Conservation (phyloP, 2,888 invertebrate species). For the Thereva unica region DNA sequence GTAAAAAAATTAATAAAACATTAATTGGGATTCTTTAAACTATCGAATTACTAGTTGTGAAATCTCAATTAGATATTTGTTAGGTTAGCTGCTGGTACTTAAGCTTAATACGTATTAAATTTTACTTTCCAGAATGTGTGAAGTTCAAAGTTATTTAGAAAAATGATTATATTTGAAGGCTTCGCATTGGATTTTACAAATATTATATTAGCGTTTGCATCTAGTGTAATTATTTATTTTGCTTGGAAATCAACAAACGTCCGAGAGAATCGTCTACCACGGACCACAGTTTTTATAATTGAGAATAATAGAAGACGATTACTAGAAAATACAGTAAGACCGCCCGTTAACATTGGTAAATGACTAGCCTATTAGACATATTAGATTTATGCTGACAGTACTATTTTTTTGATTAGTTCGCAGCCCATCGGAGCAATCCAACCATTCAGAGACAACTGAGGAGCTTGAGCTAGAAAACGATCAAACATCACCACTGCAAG, state of each 20-base stretch:
- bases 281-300: constrained; percentile 45
- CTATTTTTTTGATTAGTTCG: constrained; percentile 26
- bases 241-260: constrained; percentile 75
- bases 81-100: too few relatives aligned
- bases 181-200: constrained; percentile 71
- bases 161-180: constrained; percentile 79
- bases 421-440: constrained; percentile 42
- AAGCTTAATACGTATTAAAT: background rate
- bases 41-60: too few relatives aligned
- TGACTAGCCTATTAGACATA: constrained; percentile 17
- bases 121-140: background rate
- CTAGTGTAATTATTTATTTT: constrained; percentile 63
- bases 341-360: constrained; percentile 27
- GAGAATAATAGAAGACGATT: constrained; percentile 44
- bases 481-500: constrained; percentile 18
- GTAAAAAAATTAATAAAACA: too few relatives aligned
- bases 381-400: background rate
- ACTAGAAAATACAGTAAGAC: constrained; percentile 40
- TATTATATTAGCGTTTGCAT: constrained; percentile 66
- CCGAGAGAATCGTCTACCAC: constrained; percentile 44
- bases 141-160: constrained; percentile 45
- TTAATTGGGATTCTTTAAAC: too few relatives aligned
- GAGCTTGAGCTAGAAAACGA: constrained; percentile 46
- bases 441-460: constrained; percentile 55
- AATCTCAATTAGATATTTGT: too few relatives aligned